These are phyloP conservation scores for Neuroterus valhalla DNA, from an alignment of 1,140 invertebrate genomes.

Conservation along the genomic window DNA sequence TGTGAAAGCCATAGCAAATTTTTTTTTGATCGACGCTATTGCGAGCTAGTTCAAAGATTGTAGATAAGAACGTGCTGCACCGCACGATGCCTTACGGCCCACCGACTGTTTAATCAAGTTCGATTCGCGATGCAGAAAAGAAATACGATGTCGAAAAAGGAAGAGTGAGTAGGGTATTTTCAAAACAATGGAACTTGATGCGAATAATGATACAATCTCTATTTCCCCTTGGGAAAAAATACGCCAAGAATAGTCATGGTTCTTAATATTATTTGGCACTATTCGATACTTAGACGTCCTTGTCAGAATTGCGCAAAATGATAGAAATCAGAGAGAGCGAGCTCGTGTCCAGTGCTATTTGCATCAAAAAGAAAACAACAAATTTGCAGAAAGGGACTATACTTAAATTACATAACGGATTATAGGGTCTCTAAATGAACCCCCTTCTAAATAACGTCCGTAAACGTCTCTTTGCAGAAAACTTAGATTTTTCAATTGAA, in stretches of 20 bases:
- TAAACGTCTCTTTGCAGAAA: no score
- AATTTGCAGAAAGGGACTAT: no score
- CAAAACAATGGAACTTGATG: neutral
- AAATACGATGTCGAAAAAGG: constrained; percentile 9
- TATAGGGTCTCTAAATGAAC: no score
- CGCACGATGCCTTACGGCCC: constrained; percentile 46
- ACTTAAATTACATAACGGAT: no score
- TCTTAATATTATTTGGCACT: neutral
- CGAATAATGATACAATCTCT: neutral
- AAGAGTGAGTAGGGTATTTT: neutral
- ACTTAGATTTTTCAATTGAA: no score
- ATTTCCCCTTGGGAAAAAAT: neutral
- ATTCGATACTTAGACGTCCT: neutral
- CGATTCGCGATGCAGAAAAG: constrained; percentile 9
- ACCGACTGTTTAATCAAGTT: constrained; percentile 37
- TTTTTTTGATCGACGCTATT: constrained; percentile 52
- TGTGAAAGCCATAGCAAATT: constrained; percentile 59
- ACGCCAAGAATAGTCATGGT: neutral
- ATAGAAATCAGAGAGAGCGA: constrained; percentile 6
- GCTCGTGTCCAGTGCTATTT: neutral
- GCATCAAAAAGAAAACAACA: no score
- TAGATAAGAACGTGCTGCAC: constrained; percentile 57
- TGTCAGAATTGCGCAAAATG: neutral
- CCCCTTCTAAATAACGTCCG: no score
- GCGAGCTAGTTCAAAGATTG: constrained; percentile 60